Base-by-base conservation (phyloP, 2,888 invertebrate genomes). In the Drosophila ochracea region DNA sequence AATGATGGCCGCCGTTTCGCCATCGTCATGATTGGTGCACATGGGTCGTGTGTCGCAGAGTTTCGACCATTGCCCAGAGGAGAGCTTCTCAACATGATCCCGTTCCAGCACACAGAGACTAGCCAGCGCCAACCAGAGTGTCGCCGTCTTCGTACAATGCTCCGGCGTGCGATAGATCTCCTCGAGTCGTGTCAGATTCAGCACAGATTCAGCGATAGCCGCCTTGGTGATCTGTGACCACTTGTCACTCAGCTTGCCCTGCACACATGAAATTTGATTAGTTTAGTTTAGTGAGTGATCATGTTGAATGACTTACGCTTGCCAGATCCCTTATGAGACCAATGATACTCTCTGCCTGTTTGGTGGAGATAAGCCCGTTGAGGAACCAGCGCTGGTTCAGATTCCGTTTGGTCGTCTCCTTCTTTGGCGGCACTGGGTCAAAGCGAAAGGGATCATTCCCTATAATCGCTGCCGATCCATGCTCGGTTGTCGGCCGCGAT, bases 1-100 rank as follows among this genome's bases (percentile, higher is more conserved):
- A 72, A 99, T 97, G 72, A 98, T 97, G 0, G 99, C 99, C 19
- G 96, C 95, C 0, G 99, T 99, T 91, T 97, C 96, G 1, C 97
- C 97, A 92, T 99, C 99, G 92, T 99, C 99, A 93, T 99, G 99
- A 93, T 99, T 99, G 60, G 96, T 96, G 94, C 99, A 99, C 77
- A 97, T 96, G 10, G 98, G 97, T 91, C 98, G 95, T 4, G 94
- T 92, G 60, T 95, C 95, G 1, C 93, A 93, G 3, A 92, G 87
- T 84, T 96, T 96, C 83, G 95, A 96, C 96, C 97, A 97, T 85
- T 97, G 97, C 0, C 96, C 97, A 33, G 96, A 96, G 0, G 96
- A 96, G 39, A 97, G 93, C 70, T 96, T 93, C 71, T 98, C 98
- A 1, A 98, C 97, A 91, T 99, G 98, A 74, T 98, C 97, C 66